A percentile compares a stretch with the other conserved stretches of the same genome.
Evolutionary conservation across 2,113 vertebrate genomes (phyloP).

Genomic region (Bambusicola thoracicus): DNA sequence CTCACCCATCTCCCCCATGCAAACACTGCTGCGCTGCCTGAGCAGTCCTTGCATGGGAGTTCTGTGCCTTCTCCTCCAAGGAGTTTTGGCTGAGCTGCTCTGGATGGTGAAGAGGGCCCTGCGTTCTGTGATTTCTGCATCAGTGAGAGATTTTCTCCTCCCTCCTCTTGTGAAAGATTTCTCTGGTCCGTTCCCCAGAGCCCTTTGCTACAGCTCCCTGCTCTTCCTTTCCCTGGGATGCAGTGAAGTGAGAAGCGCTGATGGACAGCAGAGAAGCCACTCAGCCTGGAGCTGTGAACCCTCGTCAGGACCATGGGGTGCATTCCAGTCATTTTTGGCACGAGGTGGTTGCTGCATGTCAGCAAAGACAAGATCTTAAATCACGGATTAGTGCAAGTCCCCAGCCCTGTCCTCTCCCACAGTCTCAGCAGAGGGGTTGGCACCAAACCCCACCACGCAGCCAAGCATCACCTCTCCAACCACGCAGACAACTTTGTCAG

Average conservation of each 20-base stretch:
- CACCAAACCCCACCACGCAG: not conserved
- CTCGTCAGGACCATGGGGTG: not conserved
- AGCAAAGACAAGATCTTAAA: constrained; percentile 36
- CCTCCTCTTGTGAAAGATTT: not conserved
- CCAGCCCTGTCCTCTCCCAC: not conserved
- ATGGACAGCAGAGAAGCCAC: not conserved
- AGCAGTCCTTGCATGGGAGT: not conserved
- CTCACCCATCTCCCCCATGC: not conserved
- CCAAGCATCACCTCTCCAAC: not conserved
- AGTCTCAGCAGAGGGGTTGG: not conserved
- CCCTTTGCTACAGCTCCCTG: not conserved
- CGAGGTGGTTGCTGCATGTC: not conserved
- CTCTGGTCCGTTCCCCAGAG: not conserved
- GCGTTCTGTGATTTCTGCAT: not conserved
- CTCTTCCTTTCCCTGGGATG: not conserved
- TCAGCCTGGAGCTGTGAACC: not conserved
- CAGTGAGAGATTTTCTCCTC: not conserved
- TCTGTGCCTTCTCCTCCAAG: not conserved
- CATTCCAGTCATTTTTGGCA: constrained; percentile 49
- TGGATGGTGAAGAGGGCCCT: too few species aligned
- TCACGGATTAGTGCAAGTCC: not conserved
- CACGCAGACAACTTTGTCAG: not conserved
- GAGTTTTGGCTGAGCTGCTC: constrained; percentile 17
- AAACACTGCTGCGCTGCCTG: not conserved
- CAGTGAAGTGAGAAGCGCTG: not conserved